Evolutionary conservation across 2,797 vertebrate species (phyloP), one percentile per base, ranked within the genome.

Genomic region (Rhinella marina): DNA sequence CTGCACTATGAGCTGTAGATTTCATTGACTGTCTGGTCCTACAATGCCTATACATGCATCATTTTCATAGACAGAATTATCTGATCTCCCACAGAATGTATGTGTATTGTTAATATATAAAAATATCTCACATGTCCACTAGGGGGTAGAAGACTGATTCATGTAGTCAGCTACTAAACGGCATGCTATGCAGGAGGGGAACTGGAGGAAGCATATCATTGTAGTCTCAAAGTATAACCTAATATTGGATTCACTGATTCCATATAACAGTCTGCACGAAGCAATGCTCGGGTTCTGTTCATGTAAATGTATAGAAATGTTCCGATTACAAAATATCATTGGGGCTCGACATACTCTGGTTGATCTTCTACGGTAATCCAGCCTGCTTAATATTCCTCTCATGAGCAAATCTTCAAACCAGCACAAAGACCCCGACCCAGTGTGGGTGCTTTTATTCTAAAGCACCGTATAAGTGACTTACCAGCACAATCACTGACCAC

Each of bases 351-450:
- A 29, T 32, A 29, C 70, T 75, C 70, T 2, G 32, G 19, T 10
- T 50, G 27, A 64, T 68, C 82, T 29, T 23, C 82, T 83, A 56
- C 76, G 50, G 90, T 93, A 92, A 95, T 84, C 90, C 85, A 87
- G 91, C 90, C 73, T 86, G 86, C 81, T 91, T 90, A 90, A 91
- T 80, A 90, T 85, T 88, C 79, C 16, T 86, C 72, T 86, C 32
- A 25, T 52, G 16, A 85, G 85, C 88, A 85, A 91, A 86, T 90
- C 75, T 89, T 81, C 57, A 82, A 73, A 82, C 87, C 80, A 41
- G 66, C 84, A 88, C 87, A 88, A 88, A 86, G 84, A 59, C 78
- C 61, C 77, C 68, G 59, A 52, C 68, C 78, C 78, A 85, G 84
- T 52, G 70, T 75, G 66, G 82, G 56, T 64, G 87, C 77, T 79